A percentile compares a stretch with the other conserved stretches of the same genome.
phyloP scores from a whole-genome alignment of 2,797 vertebrate species.

The Danio choprae region DNA sequence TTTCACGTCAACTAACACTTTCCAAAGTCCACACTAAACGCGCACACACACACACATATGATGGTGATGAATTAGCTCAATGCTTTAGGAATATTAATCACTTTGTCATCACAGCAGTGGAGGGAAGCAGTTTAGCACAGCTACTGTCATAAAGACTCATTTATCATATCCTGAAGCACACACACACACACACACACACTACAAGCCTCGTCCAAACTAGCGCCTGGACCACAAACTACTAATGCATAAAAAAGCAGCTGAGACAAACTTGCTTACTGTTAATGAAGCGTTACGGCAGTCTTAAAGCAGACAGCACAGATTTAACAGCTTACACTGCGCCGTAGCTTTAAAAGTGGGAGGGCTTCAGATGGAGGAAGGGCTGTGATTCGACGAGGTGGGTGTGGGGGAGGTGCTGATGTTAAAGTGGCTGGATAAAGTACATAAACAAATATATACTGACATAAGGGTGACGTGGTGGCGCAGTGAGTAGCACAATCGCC shows the following conservation, averaged over 20 bases:
- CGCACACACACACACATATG: slow-evolving; percentile 70
- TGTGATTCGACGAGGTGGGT: slow-evolving; percentile 7
- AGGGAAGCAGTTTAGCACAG: slow-evolving; percentile 76
- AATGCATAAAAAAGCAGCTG: slow-evolving; percentile 20
- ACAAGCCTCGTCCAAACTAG: neutral
- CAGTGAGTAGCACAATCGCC: no score
- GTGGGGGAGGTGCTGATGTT: neutral
- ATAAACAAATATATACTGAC: no score
- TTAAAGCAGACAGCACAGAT: slow-evolving; percentile 30
- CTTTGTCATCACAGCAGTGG: slow-evolving; percentile 79
- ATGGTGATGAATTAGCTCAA: slow-evolving; percentile 80
- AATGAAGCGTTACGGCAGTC: slow-evolving; percentile 21
- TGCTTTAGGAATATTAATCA: slow-evolving; percentile 83
- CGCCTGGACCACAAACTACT: neutral
- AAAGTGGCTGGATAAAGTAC: neutral
- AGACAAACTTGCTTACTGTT: slow-evolving; percentile 45
- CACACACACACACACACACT: slow-evolving; percentile 13
- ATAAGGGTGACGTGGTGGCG: no score
- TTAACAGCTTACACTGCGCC: neutral
- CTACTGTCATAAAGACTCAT: slow-evolving; percentile 73
- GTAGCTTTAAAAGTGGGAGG: slow-evolving; percentile 9
- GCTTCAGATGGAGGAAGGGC: neutral
- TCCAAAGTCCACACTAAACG: slow-evolving; percentile 72
- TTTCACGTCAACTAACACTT: no score
- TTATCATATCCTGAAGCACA: slow-evolving; percentile 75